Evolutionary conservation across 2,888 invertebrate species (phyloP).

Genomic region (Pristionchus entomophagus): DNA sequence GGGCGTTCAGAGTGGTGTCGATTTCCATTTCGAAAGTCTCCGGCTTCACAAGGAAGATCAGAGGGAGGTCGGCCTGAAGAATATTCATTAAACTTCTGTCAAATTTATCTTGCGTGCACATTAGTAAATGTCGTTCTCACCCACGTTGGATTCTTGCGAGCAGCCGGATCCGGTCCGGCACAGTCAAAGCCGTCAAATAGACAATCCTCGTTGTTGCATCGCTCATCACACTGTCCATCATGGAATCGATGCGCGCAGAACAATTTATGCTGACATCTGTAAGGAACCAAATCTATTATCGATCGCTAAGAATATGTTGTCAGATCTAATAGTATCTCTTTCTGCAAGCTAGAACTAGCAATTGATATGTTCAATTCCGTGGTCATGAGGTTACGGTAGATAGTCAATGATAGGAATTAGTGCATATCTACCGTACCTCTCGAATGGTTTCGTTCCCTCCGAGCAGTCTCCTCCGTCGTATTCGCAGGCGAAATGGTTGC

Average conservation of each 20-base stretch:
- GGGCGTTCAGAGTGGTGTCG: slow-evolving; percentile 59
- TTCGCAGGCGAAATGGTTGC: slow-evolving; percentile 95
- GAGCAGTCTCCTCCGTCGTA: slow-evolving; percentile 92
- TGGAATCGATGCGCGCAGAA: slow-evolving; percentile 79
- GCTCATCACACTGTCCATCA: slow-evolving; percentile 63
- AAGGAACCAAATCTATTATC: background rate
- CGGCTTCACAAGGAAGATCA: slow-evolving; percentile 62
- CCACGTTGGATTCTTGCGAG: background rate
- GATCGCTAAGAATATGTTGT: too few species aligned
- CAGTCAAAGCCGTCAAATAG: slow-evolving; percentile 97
- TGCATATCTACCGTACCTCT: slow-evolving; percentile 82
- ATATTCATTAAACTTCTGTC: slow-evolving; percentile 38
- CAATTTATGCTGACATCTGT: slow-evolving; percentile 60
- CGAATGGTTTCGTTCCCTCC: slow-evolving; percentile 49
- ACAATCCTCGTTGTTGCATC: slow-evolving; percentile 93
- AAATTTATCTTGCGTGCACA: background rate
- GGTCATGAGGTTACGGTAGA: too few species aligned
- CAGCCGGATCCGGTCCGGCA: slow-evolving; percentile 78
- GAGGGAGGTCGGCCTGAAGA: slow-evolving; percentile 59
- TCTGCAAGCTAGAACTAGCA: too few species aligned
- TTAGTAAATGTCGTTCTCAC: slow-evolving; percentile 43
- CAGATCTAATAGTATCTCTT: too few species aligned
- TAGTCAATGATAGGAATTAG: too few species aligned
- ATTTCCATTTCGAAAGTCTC: slow-evolving; percentile 55
- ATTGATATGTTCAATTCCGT: too few species aligned